Conservation (phyloP, 2,797 vertebrate species). For the Lindbergichthys nudifrons region DNA sequence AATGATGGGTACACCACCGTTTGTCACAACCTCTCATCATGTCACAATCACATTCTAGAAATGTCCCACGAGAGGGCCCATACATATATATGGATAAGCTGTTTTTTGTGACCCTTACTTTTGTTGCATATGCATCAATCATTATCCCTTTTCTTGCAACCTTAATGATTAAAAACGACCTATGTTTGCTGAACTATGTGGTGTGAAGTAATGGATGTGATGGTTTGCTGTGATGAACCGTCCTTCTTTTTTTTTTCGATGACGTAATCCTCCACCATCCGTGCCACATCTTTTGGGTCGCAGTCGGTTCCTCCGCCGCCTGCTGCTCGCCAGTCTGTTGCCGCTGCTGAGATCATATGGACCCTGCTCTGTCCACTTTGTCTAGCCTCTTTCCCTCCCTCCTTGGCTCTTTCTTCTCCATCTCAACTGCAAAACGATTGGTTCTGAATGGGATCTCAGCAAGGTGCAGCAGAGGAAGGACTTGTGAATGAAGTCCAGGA, state of each 20-base stretch:
- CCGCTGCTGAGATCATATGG: conserved; percentile 65
- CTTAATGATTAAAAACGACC: not conserved
- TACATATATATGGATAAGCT: conserved; percentile 18
- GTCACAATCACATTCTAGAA: conserved; percentile 50
- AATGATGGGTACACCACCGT: not conserved
- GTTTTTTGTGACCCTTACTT: conserved; percentile 17
- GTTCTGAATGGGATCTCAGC: conserved; percentile 24
- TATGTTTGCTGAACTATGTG: conserved; percentile 17
- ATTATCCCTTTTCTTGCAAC: not conserved
- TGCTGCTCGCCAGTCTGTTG: conserved; percentile 67
- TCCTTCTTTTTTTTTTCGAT: conserved; percentile 75
- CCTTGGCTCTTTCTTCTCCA: not conserved
- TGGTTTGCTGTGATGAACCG: conserved; percentile 67
- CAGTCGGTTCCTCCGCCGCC: conserved; percentile 71
- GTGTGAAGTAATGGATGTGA: conserved; percentile 51
- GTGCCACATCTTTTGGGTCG: conserved; percentile 81
- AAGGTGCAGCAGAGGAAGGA: not conserved
- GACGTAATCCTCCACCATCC: conserved; percentile 81
- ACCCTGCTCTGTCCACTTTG: conserved; percentile 56
- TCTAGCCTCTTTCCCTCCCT: conserved; percentile 15
- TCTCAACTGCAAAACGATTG: conserved; percentile 2
- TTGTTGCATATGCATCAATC: not conserved
- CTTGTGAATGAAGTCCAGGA: conserved; percentile 47
- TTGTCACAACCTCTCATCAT: conserved; percentile 13
- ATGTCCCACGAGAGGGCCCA: conserved; percentile 37